Percentiles rank a stretch among this genome's conserved stretches.
These are phyloP conservation scores for Coracias cyanogaster DNA, from an alignment of 2,797 vertebrate species.

Conservation along the genomic window DNA sequence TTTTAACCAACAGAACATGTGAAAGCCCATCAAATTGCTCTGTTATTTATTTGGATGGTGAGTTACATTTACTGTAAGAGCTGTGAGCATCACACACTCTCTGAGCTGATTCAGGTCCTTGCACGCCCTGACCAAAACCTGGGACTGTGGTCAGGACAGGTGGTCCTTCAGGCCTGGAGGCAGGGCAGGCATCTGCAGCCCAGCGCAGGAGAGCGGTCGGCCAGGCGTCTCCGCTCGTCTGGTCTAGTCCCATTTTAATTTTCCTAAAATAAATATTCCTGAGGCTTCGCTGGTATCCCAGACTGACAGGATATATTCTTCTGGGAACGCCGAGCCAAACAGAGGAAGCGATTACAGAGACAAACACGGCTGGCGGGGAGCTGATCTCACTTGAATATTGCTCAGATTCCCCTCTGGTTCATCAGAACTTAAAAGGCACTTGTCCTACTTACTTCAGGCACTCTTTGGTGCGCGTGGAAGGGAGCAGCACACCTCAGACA, in stretches of 20 bases:
- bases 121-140: rapidly evolving
- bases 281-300: not conserved
- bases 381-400: not conserved
- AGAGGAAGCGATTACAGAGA: not conserved
- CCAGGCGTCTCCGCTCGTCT: not conserved
- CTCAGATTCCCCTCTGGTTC: not conserved
- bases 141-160: not conserved
- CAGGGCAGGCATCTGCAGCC: not conserved
- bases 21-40: not conserved
- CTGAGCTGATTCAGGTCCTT: not conserved
- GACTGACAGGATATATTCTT: not conserved
- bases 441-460: not conserved
- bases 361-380: not conserved
- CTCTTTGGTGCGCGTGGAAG: too few species aligned
- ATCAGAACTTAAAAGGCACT: not conserved
- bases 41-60: not conserved
- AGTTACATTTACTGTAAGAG: too few species aligned
- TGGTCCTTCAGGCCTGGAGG: not conserved
- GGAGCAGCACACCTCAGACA: too few species aligned
- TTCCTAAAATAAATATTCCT: not conserved
- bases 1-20: rapidly evolving
- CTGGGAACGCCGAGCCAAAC: not conserved
- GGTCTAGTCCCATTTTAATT: not conserved
- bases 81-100: rapidly evolving
- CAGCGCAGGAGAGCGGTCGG: not conserved